phyloP scores from a whole-genome alignment of 2,113 vertebrate species.

The Talpa occidentalis region DNA sequence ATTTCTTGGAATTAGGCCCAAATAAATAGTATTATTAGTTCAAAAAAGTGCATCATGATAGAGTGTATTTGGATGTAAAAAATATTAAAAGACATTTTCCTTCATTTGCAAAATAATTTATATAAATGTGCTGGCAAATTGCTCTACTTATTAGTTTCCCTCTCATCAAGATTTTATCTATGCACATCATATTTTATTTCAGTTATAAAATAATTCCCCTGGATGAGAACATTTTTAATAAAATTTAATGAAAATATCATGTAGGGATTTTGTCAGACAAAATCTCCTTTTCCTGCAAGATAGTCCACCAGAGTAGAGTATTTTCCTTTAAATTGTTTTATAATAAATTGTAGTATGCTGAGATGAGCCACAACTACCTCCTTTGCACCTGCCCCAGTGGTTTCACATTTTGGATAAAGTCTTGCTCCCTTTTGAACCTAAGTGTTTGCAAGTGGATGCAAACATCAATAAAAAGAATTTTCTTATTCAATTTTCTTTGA shows the following conservation, averaged over 20 bases:
- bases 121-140: background rate
- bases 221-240: background rate
- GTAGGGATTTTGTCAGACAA: background rate
- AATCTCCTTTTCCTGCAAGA: background rate
- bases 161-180: background rate
- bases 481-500: constrained; percentile 28
- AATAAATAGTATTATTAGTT: background rate
- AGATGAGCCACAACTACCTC: background rate
- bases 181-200: background rate
- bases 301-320: background rate
- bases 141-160: background rate
- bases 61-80: background rate
- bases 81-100: constrained; percentile 1
- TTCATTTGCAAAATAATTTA: constrained; percentile 50
- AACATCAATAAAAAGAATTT: constrained; percentile 31
- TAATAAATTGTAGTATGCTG: background rate
- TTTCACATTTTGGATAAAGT: constrained; percentile 18
- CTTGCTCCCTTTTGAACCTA: background rate
- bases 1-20: background rate
- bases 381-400: background rate
- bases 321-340: background rate
- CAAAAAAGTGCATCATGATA: background rate
- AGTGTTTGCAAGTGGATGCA: background rate
- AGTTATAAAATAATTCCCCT: constrained; percentile 27
- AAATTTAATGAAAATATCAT: background rate